Evolutionary conservation across 2,797 vertebrate species (phyloP).

Genomic region (Chlorospingus flavigularis): DNA sequence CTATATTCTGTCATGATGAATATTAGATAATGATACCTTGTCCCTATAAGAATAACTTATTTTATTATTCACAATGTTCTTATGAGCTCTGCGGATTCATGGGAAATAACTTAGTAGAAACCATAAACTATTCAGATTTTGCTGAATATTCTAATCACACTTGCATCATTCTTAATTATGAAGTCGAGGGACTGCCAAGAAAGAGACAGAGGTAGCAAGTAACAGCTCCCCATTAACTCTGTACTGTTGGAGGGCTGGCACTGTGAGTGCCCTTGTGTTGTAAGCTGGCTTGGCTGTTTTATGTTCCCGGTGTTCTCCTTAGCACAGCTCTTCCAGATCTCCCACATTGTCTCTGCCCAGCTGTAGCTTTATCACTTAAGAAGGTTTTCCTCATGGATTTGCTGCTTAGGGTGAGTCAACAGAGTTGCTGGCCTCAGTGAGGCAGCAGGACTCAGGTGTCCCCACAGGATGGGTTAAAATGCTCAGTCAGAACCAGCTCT

Average conservation of each 20-base stretch:
- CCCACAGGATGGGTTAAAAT: not conserved
- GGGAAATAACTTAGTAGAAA: slow-evolving; percentile 18
- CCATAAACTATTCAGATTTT: slow-evolving; percentile 40
- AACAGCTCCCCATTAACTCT: not conserved
- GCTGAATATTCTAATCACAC: slow-evolving; percentile 39
- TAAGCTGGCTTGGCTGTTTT: not conserved
- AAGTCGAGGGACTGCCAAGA: not conserved
- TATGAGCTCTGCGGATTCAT: slow-evolving; percentile 6
- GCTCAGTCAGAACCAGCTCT: not conserved
- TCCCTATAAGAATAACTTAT: slow-evolving; percentile 40
- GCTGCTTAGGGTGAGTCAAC: not conserved
- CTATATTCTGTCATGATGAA: not conserved
- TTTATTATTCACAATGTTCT: slow-evolving; percentile 49
- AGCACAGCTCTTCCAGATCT: not conserved
- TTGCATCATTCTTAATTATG: slow-evolving; percentile 13
- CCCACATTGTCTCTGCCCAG: not conserved
- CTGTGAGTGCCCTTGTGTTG: not conserved
- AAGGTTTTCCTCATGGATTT: not conserved
- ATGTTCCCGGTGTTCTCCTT: not conserved
- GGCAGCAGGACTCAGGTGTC: not conserved
- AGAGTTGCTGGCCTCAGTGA: not conserved
- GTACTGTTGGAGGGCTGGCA: not conserved
- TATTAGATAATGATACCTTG: slow-evolving; percentile 39
- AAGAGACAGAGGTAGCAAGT: not conserved
- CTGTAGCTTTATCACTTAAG: not conserved